These are phyloP conservation scores for Shargacucullia verbasci DNA, from an alignment of 2,888 invertebrate genomes.

Conservation along the genomic window DNA sequence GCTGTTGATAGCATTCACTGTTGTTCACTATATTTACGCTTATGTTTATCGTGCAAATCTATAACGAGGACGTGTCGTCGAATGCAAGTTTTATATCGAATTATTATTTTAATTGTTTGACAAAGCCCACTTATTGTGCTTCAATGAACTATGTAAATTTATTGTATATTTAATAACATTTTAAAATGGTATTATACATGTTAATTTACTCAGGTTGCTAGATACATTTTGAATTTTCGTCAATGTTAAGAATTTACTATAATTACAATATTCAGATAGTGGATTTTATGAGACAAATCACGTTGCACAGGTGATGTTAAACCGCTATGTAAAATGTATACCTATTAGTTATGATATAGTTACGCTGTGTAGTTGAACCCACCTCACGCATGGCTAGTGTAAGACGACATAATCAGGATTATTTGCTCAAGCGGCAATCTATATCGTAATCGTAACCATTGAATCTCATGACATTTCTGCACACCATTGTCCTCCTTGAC, in stretches of 20 bases:
- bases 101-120: slow-evolving; percentile 77
- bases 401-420: slow-evolving; percentile 79
- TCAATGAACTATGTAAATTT: slow-evolving; percentile 81
- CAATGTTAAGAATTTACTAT: slow-evolving; percentile 73
- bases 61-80: slow-evolving; percentile 68
- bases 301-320: slow-evolving; percentile 78
- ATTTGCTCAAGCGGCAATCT: slow-evolving; percentile 88
- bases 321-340: slow-evolving; percentile 71
- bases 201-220: slow-evolving; percentile 86
- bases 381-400: slow-evolving; percentile 86
- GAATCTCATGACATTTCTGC: slow-evolving; percentile 87
- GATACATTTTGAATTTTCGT: slow-evolving; percentile 78
- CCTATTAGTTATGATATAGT: slow-evolving; percentile 70
- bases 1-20: slow-evolving; percentile 75
- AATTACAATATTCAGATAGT: slow-evolving; percentile 73
- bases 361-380: slow-evolving; percentile 81
- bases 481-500: slow-evolving; percentile 77
- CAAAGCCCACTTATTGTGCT: slow-evolving; percentile 78
- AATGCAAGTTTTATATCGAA: slow-evolving; percentile 75
- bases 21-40: slow-evolving; percentile 75
- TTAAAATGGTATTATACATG: slow-evolving; percentile 79
- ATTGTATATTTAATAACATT: slow-evolving; percentile 84
- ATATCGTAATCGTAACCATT: slow-evolving; percentile 77
- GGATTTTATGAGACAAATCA: slow-evolving; percentile 72
- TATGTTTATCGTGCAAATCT: slow-evolving; percentile 78